These are phyloP conservation scores for Mionectes macconnelli DNA, from an alignment of 2,113 vertebrate genomes.

Conservation along the genomic window DNA sequence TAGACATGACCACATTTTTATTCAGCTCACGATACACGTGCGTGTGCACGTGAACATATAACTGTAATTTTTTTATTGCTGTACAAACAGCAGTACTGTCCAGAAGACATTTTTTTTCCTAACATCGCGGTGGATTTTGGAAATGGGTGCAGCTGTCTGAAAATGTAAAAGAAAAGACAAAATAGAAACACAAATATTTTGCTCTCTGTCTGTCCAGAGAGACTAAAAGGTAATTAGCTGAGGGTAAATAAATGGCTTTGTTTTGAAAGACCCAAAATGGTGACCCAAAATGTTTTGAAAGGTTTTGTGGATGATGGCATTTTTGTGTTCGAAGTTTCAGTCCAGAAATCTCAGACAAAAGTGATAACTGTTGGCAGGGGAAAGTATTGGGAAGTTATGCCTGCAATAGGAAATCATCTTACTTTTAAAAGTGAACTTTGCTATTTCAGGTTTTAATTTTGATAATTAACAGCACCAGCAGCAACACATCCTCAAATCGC, in stretches of 20 bases:
- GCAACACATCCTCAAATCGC: not conserved
- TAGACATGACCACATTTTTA: constrained; percentile 27
- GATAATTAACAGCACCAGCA: not conserved
- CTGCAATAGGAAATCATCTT: not conserved
- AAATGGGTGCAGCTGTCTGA: not conserved
- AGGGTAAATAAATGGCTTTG: not conserved
- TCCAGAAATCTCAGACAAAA: not conserved
- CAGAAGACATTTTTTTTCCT: not conserved
- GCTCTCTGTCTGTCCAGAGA: not conserved
- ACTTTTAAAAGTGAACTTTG: not conserved
- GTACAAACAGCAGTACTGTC: not conserved
- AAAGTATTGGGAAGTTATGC: not conserved
- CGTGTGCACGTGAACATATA: not conserved
- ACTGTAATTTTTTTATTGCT: not conserved
- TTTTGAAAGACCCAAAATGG: not conserved
- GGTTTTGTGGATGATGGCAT: not conserved
- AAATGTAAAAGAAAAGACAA: not conserved
- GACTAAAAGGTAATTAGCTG: not conserved
- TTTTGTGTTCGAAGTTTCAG: not conserved
- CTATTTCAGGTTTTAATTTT: constrained; percentile 8
- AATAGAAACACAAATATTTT: not conserved
- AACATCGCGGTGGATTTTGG: not conserved
- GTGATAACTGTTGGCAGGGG: not conserved
- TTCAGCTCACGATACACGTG: not conserved
- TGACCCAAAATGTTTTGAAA: not conserved